Conservation (phyloP, 2,888 invertebrate species). For the Phania funesta region DNA sequence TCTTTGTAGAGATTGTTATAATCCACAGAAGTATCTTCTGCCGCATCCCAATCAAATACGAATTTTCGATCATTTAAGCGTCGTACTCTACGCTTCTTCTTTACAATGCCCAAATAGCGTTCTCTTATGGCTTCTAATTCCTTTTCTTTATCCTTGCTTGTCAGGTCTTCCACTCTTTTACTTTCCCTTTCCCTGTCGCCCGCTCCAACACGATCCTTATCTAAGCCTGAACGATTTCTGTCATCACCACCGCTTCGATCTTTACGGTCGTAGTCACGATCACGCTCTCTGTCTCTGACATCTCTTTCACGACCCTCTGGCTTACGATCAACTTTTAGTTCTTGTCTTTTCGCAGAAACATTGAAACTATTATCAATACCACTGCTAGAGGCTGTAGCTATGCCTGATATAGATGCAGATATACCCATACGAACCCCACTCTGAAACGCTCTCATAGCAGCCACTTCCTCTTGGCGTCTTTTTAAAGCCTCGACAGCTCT, state of each 20-base stretch:
- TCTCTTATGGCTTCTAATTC: slow-evolving; percentile 98
- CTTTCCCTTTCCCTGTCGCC: slow-evolving; percentile 80
- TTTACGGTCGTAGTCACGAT: slow-evolving; percentile 56
- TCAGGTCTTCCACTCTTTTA: slow-evolving; percentile 77
- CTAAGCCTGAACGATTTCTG: slow-evolving; percentile 80
- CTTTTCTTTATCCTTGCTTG: slow-evolving; percentile 92
- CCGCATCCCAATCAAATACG: slow-evolving; percentile 99
- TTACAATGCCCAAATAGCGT: slow-evolving; percentile 94
- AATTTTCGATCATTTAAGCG: slow-evolving; percentile 98
- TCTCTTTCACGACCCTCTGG: slow-evolving; percentile 53
- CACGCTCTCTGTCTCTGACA: slow-evolving; percentile 63
- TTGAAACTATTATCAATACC: slow-evolving; percentile 71
- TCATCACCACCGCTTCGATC: slow-evolving; percentile 66
- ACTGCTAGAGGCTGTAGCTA: slow-evolving; percentile 70
- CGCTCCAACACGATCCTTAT: slow-evolving; percentile 72
- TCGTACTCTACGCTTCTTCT: slow-evolving; percentile 95
- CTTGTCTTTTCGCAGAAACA: slow-evolving; percentile 34
- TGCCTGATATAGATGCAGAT: slow-evolving; percentile 24
- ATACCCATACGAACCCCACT: slow-evolving; percentile 74
- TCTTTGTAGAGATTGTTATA: slow-evolving; percentile 98
- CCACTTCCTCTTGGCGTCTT: slow-evolving; percentile 93
- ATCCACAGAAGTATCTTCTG: slow-evolving; percentile 98
- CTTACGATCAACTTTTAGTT: slow-evolving; percentile 39
- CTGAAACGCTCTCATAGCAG: slow-evolving; percentile 86
- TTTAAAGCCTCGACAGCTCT: slow-evolving; percentile 93